Evolutionary conservation across 2,888 invertebrate species (phyloP), one percentile per base, ranked within the genome.

Genomic region (Drosophila setosimentum): DNA sequence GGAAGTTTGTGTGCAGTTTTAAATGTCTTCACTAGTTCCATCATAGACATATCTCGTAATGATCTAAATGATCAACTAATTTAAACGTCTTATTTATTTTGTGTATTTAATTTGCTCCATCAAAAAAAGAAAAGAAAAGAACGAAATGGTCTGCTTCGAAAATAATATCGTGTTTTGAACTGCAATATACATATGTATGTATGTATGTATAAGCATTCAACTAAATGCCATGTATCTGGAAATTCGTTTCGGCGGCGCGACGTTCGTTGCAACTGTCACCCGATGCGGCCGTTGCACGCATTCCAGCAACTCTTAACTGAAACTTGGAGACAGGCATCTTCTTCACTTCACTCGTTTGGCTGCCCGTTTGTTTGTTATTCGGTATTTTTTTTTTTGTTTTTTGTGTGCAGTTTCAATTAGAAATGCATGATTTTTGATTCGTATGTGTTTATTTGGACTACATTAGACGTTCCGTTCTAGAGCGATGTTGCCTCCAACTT

Each of bases 241-340:
- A 64, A 53, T 65, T 48, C 33, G 60, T 60, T 69, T 68, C 49
- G 68, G 60, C 54, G 29, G 37, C 48, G 29, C 40, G 29, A 29
- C 57, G 30, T 42, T 64, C 48, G 73, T 48, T 62, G 80, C 66
- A 80, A 80, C 70, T 76, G 78, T 72, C 81, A 78, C 76, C 76
- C 66, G 75, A 54, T 78, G 68, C 72, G 77, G 78, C 73, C 66
- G 78, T 80, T 80, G 80, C 76, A 80, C 80, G 81, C 80, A 78
- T 78, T 78, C 77, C 80, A 74, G 61, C 50, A 67, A 42, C 63
- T 59, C 45, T 63, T 60, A 32, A 35, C 61, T 48, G 49, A 55
- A 29, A 29, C 54, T 32, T 18, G 42, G 21, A 57, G 29, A 30
- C 53, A 55, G 55, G 54, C 45, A 27, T 35, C 32, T 11, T 29